Evolutionary conservation across 2,797 vertebrate genomes (phyloP).

Genomic region (Kryptolebias ocellatus): DNA sequence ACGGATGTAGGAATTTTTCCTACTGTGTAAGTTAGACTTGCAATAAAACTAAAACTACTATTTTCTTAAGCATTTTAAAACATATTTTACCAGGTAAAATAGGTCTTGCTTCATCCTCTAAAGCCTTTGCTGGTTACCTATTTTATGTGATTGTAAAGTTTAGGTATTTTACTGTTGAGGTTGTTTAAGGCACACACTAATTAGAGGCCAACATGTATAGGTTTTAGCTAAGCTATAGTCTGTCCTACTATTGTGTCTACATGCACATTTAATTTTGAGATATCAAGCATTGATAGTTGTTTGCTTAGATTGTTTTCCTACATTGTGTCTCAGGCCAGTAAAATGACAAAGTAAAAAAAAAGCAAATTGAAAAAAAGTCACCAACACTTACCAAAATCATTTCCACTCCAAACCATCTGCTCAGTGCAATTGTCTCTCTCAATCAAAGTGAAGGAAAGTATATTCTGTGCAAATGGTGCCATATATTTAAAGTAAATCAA

Average conservation of each 20-base stretch:
- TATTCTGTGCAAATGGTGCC: background rate
- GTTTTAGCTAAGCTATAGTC: background rate
- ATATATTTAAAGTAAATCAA: conserved; percentile 1
- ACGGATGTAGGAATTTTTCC: background rate
- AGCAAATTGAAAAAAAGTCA: conserved; percentile 6
- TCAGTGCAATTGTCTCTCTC: background rate
- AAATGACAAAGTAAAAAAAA: conserved; percentile 1
- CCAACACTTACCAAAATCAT: conserved; percentile 11
- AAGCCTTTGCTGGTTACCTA: background rate
- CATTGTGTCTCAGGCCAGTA: background rate
- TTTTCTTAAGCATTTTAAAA: too few relatives aligned
- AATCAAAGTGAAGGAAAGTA: conserved; percentile 1
- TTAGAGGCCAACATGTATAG: background rate
- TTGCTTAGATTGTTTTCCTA: background rate
- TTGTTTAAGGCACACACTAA: background rate
- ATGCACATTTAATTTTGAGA: background rate
- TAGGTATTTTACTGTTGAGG: background rate
- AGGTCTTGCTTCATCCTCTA: background rate
- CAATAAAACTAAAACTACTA: background rate
- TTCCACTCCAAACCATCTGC: conserved; percentile 19
- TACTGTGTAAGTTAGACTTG: background rate
- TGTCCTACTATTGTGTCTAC: background rate
- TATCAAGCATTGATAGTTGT: background rate
- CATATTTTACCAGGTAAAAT: background rate
- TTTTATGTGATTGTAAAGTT: background rate